Percentiles rank a stretch among this genome's conserved stretches.
These are phyloP conservation scores for Orius insidiosus DNA, from an alignment of 1,140 invertebrate species.

Conservation along the genomic window DNA sequence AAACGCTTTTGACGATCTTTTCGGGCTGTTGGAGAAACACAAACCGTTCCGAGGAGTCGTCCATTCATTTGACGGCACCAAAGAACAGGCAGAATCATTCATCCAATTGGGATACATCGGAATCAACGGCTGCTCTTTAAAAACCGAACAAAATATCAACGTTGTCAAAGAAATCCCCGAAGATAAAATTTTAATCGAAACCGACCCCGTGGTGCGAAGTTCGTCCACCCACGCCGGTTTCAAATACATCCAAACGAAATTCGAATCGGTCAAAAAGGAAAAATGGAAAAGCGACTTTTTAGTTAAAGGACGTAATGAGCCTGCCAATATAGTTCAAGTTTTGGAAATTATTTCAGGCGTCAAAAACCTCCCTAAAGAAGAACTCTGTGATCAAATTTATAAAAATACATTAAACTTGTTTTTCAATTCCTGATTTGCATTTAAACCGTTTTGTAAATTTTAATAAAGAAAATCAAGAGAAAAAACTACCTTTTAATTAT, in stretches of 20 bases:
- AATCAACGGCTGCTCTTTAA: slow-evolving; percentile 87
- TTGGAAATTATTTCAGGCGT: slow-evolving; percentile 66
- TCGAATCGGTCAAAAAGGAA: slow-evolving; percentile 64
- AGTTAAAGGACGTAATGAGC: slow-evolving; percentile 84
- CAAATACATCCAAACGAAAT: slow-evolving; percentile 55
- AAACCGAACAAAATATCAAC: slow-evolving; percentile 73
- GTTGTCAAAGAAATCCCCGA: slow-evolving; percentile 53
- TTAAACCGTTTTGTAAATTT: too few species aligned
- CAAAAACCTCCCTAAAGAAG: slow-evolving; percentile 55
- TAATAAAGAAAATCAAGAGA: too few species aligned
- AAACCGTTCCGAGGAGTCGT: slow-evolving; percentile 56
- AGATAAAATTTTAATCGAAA: slow-evolving; percentile 76
- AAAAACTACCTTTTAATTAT: too few species aligned
- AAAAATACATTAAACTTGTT: slow-evolving; percentile 73
- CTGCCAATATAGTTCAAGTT: slow-evolving; percentile 72
- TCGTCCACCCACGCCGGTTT: slow-evolving; percentile 68
- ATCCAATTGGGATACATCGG: slow-evolving; percentile 76
- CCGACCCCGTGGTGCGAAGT: slow-evolving; percentile 95
- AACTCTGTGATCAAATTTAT: slow-evolving; percentile 55
- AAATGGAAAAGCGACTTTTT: slow-evolving; percentile 56
- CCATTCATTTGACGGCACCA: slow-evolving; percentile 85
- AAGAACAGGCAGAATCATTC: slow-evolving; percentile 60
- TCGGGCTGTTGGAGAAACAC: slow-evolving; percentile 9
- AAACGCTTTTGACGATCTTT: slow-evolving; percentile 42
- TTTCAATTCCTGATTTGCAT: slow-evolving; percentile 27